A percentile compares a stretch with the other conserved stretches of the same genome.
Conservation (phyloP, 2,888 invertebrate genomes). For the Protonemura montana region DNA sequence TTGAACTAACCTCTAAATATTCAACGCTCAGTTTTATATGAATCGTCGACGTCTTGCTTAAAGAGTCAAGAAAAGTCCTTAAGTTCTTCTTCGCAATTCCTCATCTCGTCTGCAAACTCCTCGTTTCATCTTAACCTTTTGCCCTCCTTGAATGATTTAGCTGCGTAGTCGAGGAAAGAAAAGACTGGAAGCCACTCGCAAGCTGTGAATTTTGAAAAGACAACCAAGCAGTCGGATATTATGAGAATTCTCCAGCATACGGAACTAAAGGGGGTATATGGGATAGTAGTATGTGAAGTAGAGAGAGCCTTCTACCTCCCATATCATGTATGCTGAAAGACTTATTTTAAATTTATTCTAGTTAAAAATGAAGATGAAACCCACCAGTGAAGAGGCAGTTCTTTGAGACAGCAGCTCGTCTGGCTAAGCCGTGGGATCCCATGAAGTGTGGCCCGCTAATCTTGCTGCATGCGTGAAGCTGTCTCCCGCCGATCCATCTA, state of each 20-base stretch:
- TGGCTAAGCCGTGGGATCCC: constrained; percentile 35
- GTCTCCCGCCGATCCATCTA: constrained; percentile 30
- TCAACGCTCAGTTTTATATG: constrained; percentile 42
- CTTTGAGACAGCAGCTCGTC: constrained; percentile 40
- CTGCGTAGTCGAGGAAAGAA: constrained; percentile 45
- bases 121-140: constrained; percentile 37
- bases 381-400: constrained; percentile 9
- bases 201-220: constrained; percentile 50
- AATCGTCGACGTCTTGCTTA: constrained; percentile 36
- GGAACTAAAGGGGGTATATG: constrained; percentile 21
- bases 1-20: constrained; percentile 45
- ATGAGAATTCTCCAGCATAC: constrained; percentile 40
- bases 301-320: constrained; percentile 35
- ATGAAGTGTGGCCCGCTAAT: constrained; percentile 43
- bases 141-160: constrained; percentile 48
- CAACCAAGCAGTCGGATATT: constrained; percentile 42
- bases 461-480: constrained; percentile 19
- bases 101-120: constrained; percentile 32
- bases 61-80: constrained; percentile 41
- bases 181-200: constrained; percentile 39
- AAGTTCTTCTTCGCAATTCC: constrained; percentile 41
- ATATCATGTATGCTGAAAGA: constrained; percentile 47
- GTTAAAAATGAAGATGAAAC: constrained; percentile 46
- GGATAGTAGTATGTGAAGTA: neutral
- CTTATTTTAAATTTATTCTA: constrained; percentile 50